phyloP scores from a whole-genome alignment of 92 coral and sea anemone genomes.

The Palythoa grandiflora region DNA sequence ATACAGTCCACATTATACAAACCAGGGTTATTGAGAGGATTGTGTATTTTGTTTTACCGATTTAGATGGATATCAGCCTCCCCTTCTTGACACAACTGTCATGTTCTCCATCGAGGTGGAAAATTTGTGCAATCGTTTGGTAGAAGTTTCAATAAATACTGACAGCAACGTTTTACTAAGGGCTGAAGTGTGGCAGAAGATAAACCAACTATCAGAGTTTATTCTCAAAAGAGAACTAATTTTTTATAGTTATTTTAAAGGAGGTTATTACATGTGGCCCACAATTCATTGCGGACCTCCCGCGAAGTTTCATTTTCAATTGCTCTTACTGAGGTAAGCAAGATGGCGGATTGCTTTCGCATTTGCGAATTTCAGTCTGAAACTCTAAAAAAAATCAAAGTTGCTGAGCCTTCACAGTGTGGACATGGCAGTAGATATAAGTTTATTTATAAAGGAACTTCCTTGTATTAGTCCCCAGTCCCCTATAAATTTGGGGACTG shows the following conservation, averaged over 20 bases:
- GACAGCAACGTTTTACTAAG: background rate
- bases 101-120: slow-evolving; percentile 29
- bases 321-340: background rate
- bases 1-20: slow-evolving; percentile 29
- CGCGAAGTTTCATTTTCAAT: background rate
- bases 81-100: slow-evolving; percentile 35
- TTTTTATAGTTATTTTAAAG: no score
- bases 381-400: background rate
- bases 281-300: no score
- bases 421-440: background rate
- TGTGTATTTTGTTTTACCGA: slow-evolving; percentile 11
- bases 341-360: background rate
- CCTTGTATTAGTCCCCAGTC: no score
- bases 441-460: background rate
- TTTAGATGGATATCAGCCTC: slow-evolving; percentile 18
- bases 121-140: slow-evolving; percentile 21
- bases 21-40: background rate
- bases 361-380: no score
- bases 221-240: background rate
- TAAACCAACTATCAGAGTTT: background rate
- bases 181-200: background rate
- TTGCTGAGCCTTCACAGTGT: slow-evolving; percentile 4
- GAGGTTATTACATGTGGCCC: no score
- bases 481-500: no score
- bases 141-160: background rate